These are phyloP conservation scores for Aphyosemion australe DNA, from an alignment of 2,113 vertebrate genomes.

Conservation along the genomic window DNA sequence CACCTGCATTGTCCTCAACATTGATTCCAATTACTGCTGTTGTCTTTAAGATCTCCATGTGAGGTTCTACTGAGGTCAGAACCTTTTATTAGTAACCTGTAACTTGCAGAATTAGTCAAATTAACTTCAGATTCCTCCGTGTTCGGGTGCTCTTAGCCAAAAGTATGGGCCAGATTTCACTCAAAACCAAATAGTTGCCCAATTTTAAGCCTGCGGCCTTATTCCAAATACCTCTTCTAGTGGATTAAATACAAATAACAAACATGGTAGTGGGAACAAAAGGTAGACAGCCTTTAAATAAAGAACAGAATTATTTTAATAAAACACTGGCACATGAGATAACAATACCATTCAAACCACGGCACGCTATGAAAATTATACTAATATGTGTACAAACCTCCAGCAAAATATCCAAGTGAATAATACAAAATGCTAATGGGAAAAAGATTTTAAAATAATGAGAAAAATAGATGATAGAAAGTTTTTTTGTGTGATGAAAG, in stretches of 20 bases:
- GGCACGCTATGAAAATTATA: slow-evolving; percentile 26
- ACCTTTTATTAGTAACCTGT: not conserved
- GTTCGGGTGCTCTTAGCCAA: not conserved
- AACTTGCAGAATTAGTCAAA: not conserved
- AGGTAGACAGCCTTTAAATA: slow-evolving; percentile 20
- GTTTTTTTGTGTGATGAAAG: slow-evolving; percentile 41
- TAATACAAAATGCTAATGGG: slow-evolving; percentile 37
- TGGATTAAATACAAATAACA: slow-evolving; percentile 13
- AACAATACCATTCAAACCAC: slow-evolving; percentile 26
- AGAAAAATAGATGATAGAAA: slow-evolving; percentile 47
- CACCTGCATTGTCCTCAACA: no score
- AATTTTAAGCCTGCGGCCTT: slow-evolving; percentile 22
- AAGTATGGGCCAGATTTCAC: not conserved
- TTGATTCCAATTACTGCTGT: not conserved
- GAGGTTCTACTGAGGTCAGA: not conserved
- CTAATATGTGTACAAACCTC: slow-evolving; percentile 17
- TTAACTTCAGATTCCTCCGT: not conserved
- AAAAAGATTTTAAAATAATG: slow-evolving; percentile 47
- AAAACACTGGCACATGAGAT: slow-evolving; percentile 37
- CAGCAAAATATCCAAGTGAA: slow-evolving; percentile 11
- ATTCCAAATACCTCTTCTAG: slow-evolving; percentile 21
- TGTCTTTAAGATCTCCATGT: not conserved
- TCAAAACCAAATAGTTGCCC: slow-evolving; percentile 12
- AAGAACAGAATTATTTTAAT: slow-evolving; percentile 15
- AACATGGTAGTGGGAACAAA: slow-evolving; percentile 31